Evolutionary conservation across 1,140 invertebrate genomes (phyloP).

Genomic region (Meloidogyne floridensis): DNA sequence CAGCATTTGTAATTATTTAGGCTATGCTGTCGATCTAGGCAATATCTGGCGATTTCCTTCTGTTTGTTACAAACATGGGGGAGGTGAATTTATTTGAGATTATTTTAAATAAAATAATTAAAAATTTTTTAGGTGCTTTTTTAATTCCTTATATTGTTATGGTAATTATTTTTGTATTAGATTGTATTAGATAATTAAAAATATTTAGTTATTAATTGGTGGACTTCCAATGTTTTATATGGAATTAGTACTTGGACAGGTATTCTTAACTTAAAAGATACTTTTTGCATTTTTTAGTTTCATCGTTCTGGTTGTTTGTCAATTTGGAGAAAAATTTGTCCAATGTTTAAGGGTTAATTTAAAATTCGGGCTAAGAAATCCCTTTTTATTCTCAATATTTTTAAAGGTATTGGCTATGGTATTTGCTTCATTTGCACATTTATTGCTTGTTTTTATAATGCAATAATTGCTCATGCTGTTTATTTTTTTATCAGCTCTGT

Average conservation of each 20-base stretch:
- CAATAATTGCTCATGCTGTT: slow-evolving; percentile 93
- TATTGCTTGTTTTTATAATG: slow-evolving; percentile 98
- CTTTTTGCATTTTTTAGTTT: slow-evolving; percentile 63
- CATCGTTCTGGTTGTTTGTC: slow-evolving; percentile 86
- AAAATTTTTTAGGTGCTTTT: slow-evolving; percentile 79
- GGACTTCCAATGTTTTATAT: slow-evolving; percentile 88
- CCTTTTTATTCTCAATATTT: slow-evolving; percentile 20
- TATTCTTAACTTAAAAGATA: slow-evolving; percentile 17
- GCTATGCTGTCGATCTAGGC: slow-evolving; percentile 69
- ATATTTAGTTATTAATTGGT: slow-evolving; percentile 76
- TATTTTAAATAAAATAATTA: not conserved
- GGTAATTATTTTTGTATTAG: slow-evolving; percentile 66
- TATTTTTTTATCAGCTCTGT: slow-evolving; percentile 78
- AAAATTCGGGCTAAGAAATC: not conserved
- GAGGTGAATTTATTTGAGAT: slow-evolving; percentile 52
- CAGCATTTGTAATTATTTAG: too few relatives aligned
- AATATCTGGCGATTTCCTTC: slow-evolving; percentile 79
- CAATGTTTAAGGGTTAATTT: slow-evolving; percentile 84
- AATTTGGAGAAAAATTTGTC: slow-evolving; percentile 92
- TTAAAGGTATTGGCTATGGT: slow-evolving; percentile 86
- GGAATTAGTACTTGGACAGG: slow-evolving; percentile 76
- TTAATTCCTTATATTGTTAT: slow-evolving; percentile 93
- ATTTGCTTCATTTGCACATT: slow-evolving; percentile 94
- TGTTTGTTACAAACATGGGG: slow-evolving; percentile 68
- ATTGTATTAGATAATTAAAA: too few relatives aligned